Evolutionary conservation across 1,140 invertebrate species (phyloP).

Genomic region (Leptestheria dahalacensis): DNA sequence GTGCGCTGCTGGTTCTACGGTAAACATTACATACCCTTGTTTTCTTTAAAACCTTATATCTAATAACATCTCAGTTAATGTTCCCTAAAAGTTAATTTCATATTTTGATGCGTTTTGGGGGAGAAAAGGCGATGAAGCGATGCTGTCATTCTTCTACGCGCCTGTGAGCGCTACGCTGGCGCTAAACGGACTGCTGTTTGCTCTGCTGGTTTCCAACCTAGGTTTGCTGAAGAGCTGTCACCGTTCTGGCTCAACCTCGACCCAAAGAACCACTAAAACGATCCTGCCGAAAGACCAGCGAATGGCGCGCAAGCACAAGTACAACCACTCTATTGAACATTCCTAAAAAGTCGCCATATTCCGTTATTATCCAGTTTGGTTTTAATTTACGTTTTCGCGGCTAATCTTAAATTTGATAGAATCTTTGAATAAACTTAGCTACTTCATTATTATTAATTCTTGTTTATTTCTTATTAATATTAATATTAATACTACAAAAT

Average conservation of each 20-base stretch:
- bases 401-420: too few relatives aligned
- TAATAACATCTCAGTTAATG: background rate
- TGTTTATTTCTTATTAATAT: too few relatives aligned
- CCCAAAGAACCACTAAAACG: background rate
- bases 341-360: background rate
- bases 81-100: background rate
- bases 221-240: background rate
- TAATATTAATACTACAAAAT: too few relatives aligned
- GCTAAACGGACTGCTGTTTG: background rate
- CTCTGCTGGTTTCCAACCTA: background rate
- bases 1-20: conserved; percentile 7
- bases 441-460: too few relatives aligned
- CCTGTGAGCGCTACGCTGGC: background rate
- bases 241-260: background rate
- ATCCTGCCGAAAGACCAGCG: too few relatives aligned
- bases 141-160: conserved; percentile 8
- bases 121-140: background rate
- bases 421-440: too few relatives aligned
- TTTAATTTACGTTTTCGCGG: too few relatives aligned
- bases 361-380: too few relatives aligned
- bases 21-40: background rate
- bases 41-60: too few relatives aligned
- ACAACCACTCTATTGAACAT: background rate
- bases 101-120: background rate
- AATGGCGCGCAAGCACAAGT: background rate